Evolutionary conservation across 2,888 invertebrate species (phyloP).

Genomic region (Abscondita cerata): DNA sequence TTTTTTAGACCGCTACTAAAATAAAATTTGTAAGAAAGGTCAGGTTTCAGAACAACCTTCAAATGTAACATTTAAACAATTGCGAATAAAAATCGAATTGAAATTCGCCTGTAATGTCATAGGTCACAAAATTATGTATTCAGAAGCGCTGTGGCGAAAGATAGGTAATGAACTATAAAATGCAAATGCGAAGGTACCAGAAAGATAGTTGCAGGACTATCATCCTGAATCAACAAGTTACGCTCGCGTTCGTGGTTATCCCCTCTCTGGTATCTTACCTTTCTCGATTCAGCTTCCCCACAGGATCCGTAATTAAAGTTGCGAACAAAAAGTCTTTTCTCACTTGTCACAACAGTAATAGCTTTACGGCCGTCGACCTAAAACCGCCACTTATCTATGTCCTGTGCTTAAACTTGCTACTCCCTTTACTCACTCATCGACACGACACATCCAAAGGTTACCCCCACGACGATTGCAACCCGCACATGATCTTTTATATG

Average conservation of each 20-base stretch:
- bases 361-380: slow-evolving; percentile 24
- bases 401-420: slow-evolving; percentile 31
- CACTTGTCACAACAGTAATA: slow-evolving; percentile 32
- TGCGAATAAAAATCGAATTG: no score
- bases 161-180: no score
- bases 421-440: slow-evolving; percentile 28
- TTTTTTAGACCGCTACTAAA: no score
- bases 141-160: no score
- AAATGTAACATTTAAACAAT: no score
- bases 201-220: not conserved
- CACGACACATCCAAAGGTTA: slow-evolving; percentile 37
- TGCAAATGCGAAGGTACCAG: no score
- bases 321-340: slow-evolving; percentile 28
- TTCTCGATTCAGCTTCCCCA: slow-evolving; percentile 35
- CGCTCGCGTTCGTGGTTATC: slow-evolving; percentile 33
- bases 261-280: slow-evolving; percentile 36
- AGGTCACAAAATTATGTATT: no score
- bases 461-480: slow-evolving; percentile 40
- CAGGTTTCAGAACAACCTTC: no score
- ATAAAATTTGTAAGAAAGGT: no score
- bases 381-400: slow-evolving; percentile 34
- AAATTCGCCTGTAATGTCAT: no score
- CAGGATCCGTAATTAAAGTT: slow-evolving; percentile 33
- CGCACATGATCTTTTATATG: slow-evolving; percentile 36
- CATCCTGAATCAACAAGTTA: slow-evolving; percentile 41